Evolutionary conservation across 2,888 invertebrate species (phyloP), one percentile per base, ranked within the genome.

Genomic region (Melanostoma mellinum): DNA sequence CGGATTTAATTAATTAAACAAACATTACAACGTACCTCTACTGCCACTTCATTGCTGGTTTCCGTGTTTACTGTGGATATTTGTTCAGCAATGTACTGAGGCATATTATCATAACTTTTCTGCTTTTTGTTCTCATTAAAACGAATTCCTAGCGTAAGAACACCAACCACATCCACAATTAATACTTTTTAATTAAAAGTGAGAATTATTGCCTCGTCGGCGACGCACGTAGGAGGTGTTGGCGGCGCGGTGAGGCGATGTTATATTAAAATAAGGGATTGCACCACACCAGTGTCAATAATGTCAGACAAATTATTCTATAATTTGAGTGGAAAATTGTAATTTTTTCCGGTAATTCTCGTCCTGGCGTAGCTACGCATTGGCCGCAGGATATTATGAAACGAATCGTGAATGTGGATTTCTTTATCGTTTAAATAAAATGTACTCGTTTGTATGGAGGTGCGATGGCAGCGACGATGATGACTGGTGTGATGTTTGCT

Each of bases 111-210:
- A n/a, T 60, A 46, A 55, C n/a, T 60, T 32, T n/a, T 40, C 38
- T 38, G 30, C 20, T 50, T 58, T 52, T 55, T 56, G 3, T 46
- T 9, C 5, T n/a, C 3, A 44, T 44, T n/a, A 4, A 61, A 42
- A 55, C 30, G 55, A 53, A 67, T 71, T 53, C 6, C 35, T 40
- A 71, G 6, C 48, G 52, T 65, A 71, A 20, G 20, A 71, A 71
- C 48, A 65, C 55, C 40, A 44, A 68, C 65, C 67, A 33, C 71
- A 81, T 67, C 60, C 55, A 50, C 81, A 76, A 81, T 72, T 76
- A 81, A 76, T 81, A 76, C 75, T 72, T 81, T 81, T 81, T 81
- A 81, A 81, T 81, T 81, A 81, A 81, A 81, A 81, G 35, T 53
- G 50, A 76, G 55, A 72, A 72, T 80, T 75, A 80, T 75, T 80